These are phyloP conservation scores for Heterochromis multidens DNA, from an alignment of 2,113 vertebrate species.

Conservation along the genomic window DNA sequence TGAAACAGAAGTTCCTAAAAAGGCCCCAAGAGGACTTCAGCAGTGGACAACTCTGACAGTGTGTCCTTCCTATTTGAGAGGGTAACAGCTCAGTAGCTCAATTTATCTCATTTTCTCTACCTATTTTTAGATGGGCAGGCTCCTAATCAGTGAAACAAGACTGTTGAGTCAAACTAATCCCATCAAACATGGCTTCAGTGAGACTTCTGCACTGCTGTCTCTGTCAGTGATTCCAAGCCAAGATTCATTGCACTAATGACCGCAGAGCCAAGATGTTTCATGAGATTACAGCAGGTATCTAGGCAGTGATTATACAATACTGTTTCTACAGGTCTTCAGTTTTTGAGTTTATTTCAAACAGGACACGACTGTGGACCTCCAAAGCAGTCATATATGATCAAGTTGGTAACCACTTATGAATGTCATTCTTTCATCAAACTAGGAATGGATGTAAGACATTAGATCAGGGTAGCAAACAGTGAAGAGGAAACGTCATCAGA, in stretches of 20 bases:
- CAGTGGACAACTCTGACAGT: background rate
- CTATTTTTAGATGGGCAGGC: conserved; percentile 46
- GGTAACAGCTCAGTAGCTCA: background rate
- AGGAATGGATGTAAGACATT: background rate
- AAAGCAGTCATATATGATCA: background rate
- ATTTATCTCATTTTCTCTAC: conserved; percentile 32
- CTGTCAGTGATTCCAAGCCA: background rate
- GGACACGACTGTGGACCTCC: background rate
- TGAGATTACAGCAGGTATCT: conserved; percentile 1
- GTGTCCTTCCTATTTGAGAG: background rate
- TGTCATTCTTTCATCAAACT: background rate
- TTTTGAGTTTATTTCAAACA: background rate
- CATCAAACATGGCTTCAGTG: conserved; percentile 28
- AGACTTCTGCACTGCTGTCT: background rate
- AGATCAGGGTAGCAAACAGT: background rate
- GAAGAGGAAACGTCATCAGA: background rate
- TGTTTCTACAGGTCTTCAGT: background rate
- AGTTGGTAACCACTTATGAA: background rate
- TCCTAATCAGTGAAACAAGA: conserved; percentile 42
- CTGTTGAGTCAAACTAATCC: conserved; percentile 52
- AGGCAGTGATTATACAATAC: background rate
- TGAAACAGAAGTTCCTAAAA: background rate
- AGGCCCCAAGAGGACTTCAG: background rate
- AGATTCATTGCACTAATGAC: conserved; percentile 19
- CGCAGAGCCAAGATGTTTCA: background rate